These are phyloP conservation scores for Chondrosia reniformis DNA, from an alignment of 37 sponge, comb jelly and placozoan genomes.

Conservation along the genomic window DNA sequence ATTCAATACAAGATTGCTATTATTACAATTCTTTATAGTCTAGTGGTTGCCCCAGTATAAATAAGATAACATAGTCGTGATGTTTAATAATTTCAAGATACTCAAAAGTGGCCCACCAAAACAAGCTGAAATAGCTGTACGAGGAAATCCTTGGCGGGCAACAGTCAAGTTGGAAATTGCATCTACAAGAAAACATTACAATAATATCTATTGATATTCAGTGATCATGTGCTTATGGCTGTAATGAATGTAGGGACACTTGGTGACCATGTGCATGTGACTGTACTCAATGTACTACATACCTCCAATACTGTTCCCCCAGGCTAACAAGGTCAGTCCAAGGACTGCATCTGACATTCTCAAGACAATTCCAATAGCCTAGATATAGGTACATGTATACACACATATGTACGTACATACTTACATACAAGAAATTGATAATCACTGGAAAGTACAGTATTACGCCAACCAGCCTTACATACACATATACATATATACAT, in stretches of 20 bases:
- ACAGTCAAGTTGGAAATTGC: slow-evolving; percentile 90
- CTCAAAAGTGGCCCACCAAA: slow-evolving; percentile 95
- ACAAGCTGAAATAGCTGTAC: slow-evolving; percentile 97
- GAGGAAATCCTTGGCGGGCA: slow-evolving; percentile 94
- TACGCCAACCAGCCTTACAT: too few species aligned
- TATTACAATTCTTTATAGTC: too few species aligned
- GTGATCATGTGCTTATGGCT: neutral
- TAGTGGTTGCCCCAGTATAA: too few species aligned
- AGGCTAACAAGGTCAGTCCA: slow-evolving; percentile 94
- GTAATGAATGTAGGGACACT: neutral
- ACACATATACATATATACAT: too few species aligned
- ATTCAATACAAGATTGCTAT: too few species aligned
- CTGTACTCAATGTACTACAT: neutral
- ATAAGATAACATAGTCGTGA: too few species aligned
- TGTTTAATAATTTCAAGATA: too few species aligned
- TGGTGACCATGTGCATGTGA: neutral
- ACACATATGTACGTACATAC: neutral
- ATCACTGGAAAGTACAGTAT: too few species aligned
- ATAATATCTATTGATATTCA: neutral
- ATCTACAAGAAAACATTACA: slow-evolving; percentile 40
- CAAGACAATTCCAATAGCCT: slow-evolving; percentile 87
- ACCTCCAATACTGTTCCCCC: slow-evolving; percentile 99
- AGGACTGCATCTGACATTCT: slow-evolving; percentile 81
- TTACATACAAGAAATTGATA: neutral
- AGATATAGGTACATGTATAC: neutral